These are phyloP conservation scores for Lineus longissimus DNA, from an alignment of 1,140 invertebrate species.

Conservation along the genomic window DNA sequence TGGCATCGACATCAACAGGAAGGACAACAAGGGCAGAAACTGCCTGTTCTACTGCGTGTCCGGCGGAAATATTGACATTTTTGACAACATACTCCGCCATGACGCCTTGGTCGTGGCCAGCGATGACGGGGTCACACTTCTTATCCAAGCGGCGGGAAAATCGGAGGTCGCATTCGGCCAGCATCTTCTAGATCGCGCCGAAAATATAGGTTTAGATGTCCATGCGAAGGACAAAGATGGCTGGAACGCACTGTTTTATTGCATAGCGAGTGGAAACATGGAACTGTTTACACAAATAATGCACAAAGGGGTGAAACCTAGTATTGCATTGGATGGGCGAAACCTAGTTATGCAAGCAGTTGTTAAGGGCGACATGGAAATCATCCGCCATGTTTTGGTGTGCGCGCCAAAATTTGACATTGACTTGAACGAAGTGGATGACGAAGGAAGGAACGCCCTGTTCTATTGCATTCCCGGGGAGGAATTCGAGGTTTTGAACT, in stretches of 20 bases:
- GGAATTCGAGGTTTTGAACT: conserved; percentile 1
- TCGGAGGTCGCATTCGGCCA: neutral
- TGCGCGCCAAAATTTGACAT: neutral
- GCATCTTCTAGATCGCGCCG: conserved; percentile 6
- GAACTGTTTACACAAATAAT: conserved; percentile 10
- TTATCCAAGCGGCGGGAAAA: conserved; percentile 16
- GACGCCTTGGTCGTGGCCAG: neutral
- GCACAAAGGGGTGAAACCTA: neutral
- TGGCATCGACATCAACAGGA: conserved; percentile 4
- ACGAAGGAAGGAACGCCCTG: conserved; percentile 17
- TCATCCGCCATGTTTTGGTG: conserved; percentile 12
- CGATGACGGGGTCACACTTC: conserved; percentile 10
- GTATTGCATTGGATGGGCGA: conserved; percentile 7
- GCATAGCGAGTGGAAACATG: conserved; percentile 10
- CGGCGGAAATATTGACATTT: neutral
- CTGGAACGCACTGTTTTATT: conserved; percentile 22
- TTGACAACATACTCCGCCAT: neutral
- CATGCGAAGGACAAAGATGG: conserved; percentile 16
- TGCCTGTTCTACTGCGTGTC: conserved; percentile 11
- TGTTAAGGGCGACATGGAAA: conserved; percentile 8
- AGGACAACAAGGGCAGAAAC: conserved; percentile 12
- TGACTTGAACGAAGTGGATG: conserved; percentile 14
- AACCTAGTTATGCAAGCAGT: conserved; percentile 22
- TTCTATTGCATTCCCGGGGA: conserved; percentile 13
- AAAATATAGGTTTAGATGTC: conserved; percentile 7